These are phyloP conservation scores for Carterocephalus palaemon DNA, from an alignment of 2,888 invertebrate species.

Conservation along the genomic window DNA sequence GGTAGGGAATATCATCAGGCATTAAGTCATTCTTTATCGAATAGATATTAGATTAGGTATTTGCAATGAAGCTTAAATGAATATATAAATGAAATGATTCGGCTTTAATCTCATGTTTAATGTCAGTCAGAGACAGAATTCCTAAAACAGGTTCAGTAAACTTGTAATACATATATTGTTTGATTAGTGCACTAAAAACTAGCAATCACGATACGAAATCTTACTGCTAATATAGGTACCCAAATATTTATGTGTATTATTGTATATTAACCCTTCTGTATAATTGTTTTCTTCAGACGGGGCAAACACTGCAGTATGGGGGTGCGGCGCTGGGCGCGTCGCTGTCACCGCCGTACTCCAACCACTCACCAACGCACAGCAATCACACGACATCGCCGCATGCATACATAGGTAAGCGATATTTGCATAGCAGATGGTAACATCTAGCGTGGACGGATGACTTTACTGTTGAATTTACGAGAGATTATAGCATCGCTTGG, in stretches of 20 bases:
- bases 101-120: no score
- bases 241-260: not conserved
- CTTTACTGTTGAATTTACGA: not conserved
- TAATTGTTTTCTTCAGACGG: slow-evolving; percentile 62
- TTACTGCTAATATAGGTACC: not conserved
- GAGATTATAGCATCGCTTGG: no score
- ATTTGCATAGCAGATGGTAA: no score
- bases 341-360: slow-evolving; percentile 90
- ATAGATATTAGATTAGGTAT: no score
- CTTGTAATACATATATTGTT: no score
- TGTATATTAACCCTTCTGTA: slow-evolving; percentile 25
- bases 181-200: no score
- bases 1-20: no score
- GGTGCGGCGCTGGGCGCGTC: slow-evolving; percentile 79
- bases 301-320: slow-evolving; percentile 81
- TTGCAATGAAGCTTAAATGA: no score
- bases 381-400: slow-evolving; percentile 89
- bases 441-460: not conserved
- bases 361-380: slow-evolving; percentile 91
- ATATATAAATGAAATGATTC: no score
- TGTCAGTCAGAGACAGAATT: no score
- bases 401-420: slow-evolving; percentile 84
- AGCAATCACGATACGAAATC: not conserved
- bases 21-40: no score
- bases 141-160: no score